These are phyloP conservation scores for Spisula solida DNA, from an alignment of 2,888 invertebrate genomes.

Conservation along the genomic window DNA sequence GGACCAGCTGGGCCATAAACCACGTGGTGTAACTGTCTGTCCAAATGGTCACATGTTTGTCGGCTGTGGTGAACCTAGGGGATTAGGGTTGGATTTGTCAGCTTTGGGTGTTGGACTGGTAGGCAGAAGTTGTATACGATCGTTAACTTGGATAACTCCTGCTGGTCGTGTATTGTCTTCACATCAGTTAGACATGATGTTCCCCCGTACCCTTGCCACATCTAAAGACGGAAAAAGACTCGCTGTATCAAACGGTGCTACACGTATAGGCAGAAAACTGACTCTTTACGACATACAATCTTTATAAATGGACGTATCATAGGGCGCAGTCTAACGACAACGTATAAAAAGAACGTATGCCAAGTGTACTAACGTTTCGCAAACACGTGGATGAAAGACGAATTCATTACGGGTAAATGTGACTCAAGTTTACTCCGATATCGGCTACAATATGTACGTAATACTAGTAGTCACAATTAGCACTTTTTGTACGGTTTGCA, in stretches of 20 bases:
- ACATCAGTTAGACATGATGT: slow-evolving; percentile 1
- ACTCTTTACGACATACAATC: neutral
- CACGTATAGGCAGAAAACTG: neutral
- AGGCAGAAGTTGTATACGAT: neutral
- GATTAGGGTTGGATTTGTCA: no score
- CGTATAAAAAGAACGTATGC: no score
- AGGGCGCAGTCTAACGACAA: no score
- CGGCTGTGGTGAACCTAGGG: neutral
- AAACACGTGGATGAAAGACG: no score
- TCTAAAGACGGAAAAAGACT: slow-evolving; percentile 11
- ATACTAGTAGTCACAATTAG: no score
- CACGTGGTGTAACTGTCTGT: slow-evolving; percentile 27
- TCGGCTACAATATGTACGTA: no score
- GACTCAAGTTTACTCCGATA: no score
- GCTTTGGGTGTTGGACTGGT: no score
- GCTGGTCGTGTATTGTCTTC: slow-evolving; percentile 27
- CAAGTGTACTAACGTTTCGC: no score
- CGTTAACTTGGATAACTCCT: slow-evolving; percentile 7
- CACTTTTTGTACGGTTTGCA: no score
- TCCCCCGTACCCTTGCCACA: neutral
- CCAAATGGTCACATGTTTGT: slow-evolving; percentile 31
- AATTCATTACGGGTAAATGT: no score
- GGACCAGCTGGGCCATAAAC: slow-evolving; percentile 14
- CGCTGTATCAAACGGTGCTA: slow-evolving; percentile 21
- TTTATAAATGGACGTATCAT: neutral